phyloP scores from a whole-genome alignment of 2,888 invertebrate genomes.

The Drosophila fulvimacula region DNA sequence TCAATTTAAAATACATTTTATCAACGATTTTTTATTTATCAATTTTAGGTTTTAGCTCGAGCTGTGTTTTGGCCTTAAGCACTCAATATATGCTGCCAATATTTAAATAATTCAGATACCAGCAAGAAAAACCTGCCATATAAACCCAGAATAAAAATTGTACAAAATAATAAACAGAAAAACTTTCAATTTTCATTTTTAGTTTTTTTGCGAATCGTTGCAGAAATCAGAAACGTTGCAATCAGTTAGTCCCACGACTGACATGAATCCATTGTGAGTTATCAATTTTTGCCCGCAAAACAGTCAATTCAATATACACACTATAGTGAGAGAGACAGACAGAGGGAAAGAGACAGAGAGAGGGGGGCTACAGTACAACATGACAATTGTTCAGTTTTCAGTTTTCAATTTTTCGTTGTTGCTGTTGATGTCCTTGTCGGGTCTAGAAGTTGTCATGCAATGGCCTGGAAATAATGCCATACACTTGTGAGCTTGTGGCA shows the following conservation, averaged over 20 bases:
- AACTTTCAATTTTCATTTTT: not conserved
- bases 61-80: slow-evolving; percentile 18
- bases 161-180: slow-evolving; percentile 25
- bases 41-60: slow-evolving; percentile 7
- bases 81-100: slow-evolving; percentile 14
- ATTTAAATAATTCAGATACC: slow-evolving; percentile 9
- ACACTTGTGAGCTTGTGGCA: slow-evolving; percentile 12
- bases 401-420: not conserved
- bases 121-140: slow-evolving; percentile 20
- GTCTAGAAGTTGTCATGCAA: slow-evolving; percentile 43
- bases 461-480: slow-evolving; percentile 38
- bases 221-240: slow-evolving; percentile 72
- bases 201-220: slow-evolving; percentile 53
- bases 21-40: not conserved
- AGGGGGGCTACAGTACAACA: slow-evolving; percentile 33
- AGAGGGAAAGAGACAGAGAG: not conserved
- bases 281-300: slow-evolving; percentile 31
- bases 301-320: slow-evolving; percentile 51
- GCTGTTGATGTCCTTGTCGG: slow-evolving; percentile 6
- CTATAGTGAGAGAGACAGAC: not conserved
- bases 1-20: not conserved
- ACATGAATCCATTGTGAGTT: slow-evolving; percentile 72
- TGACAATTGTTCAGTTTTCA: slow-evolving; percentile 41
- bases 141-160: slow-evolving; percentile 14
- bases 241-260: slow-evolving; percentile 69